phyloP scores from a whole-genome alignment of 2,888 invertebrate genomes.

The Leptinotarsa juncta region DNA sequence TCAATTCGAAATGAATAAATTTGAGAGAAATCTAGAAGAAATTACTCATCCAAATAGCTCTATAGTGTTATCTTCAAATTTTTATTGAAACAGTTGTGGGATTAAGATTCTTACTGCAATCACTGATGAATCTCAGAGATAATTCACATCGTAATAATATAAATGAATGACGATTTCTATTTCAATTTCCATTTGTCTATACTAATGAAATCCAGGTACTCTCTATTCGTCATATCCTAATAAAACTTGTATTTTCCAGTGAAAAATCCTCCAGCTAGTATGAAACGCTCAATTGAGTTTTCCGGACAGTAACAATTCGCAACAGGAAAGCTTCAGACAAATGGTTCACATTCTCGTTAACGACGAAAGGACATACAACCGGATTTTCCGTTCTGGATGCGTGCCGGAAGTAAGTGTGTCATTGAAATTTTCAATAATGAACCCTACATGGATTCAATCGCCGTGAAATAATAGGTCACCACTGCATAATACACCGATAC shows the following conservation, averaged over 20 bases:
- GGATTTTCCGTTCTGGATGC: conserved; percentile 3
- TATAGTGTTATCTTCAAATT: no score
- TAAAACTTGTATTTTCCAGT: neutral
- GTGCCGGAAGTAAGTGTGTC: conserved; percentile 1
- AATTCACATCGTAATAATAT: no score
- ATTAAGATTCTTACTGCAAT: no score
- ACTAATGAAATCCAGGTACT: no score
- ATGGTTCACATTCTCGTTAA: conserved; percentile 12
- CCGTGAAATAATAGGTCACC: conserved; percentile 7
- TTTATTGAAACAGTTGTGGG: no score
- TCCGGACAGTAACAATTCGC: conserved; percentile 3
- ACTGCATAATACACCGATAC: conserved; percentile 8
- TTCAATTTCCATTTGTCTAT: no score
- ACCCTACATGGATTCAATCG: conserved; percentile 6
- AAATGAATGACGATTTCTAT: no score
- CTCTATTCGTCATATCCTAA: neutral
- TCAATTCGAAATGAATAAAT: no score
- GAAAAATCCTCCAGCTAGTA: neutral
- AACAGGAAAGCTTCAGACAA: conserved; percentile 10
- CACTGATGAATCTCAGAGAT: no score
- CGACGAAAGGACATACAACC: conserved; percentile 6
- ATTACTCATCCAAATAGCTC: no score
- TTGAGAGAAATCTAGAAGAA: no score
- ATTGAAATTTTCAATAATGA: conserved; percentile 14
- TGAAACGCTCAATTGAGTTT: conserved; percentile 10